phyloP scores from a whole-genome alignment of 2,113 vertebrate species.

The Amphiprion ocellaris region DNA sequence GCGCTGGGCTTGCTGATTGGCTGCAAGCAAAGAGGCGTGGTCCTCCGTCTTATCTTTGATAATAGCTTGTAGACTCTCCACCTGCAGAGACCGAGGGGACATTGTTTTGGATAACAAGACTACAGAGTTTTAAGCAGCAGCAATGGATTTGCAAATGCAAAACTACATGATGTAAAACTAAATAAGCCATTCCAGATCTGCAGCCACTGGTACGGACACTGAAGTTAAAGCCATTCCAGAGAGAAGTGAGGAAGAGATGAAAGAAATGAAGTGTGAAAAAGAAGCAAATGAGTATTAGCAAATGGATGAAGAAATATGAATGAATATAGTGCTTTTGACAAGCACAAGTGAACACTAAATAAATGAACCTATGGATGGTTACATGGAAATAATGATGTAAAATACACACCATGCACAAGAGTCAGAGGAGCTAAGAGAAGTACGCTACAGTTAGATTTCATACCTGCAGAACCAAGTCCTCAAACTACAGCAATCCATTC shows the following conservation, averaged over 20 bases:
- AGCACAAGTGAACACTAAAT: slow-evolving; percentile 8
- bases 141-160: slow-evolving; percentile 5
- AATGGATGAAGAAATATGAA: slow-evolving; percentile 30
- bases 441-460: slow-evolving; percentile 67
- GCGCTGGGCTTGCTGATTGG: slow-evolving; percentile 87
- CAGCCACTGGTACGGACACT: slow-evolving; percentile 37
- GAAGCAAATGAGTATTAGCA: slow-evolving; percentile 42
- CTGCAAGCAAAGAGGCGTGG: slow-evolving; percentile 84
- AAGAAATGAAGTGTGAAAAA: slow-evolving; percentile 26
- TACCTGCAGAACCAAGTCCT: slow-evolving; percentile 92
- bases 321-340: slow-evolving; percentile 1
- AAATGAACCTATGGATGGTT: slow-evolving; percentile 12
- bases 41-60: slow-evolving; percentile 90
- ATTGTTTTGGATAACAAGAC: neutral
- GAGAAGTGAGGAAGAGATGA: slow-evolving; percentile 22
- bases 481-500: slow-evolving; percentile 85
- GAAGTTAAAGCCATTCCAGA: slow-evolving; percentile 59
- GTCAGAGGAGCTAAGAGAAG: slow-evolving; percentile 40
- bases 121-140: neutral
- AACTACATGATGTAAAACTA: slow-evolving; percentile 19
- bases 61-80: slow-evolving; percentile 90
- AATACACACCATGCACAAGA: slow-evolving; percentile 59
- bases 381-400: slow-evolving; percentile 24
- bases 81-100: slow-evolving; percentile 73
- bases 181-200: slow-evolving; percentile 61